A percentile compares a stretch with the other conserved stretches of the same genome.
Conservation (phyloP, 2,888 invertebrate genomes). For the Ferdinandea cuprea region DNA sequence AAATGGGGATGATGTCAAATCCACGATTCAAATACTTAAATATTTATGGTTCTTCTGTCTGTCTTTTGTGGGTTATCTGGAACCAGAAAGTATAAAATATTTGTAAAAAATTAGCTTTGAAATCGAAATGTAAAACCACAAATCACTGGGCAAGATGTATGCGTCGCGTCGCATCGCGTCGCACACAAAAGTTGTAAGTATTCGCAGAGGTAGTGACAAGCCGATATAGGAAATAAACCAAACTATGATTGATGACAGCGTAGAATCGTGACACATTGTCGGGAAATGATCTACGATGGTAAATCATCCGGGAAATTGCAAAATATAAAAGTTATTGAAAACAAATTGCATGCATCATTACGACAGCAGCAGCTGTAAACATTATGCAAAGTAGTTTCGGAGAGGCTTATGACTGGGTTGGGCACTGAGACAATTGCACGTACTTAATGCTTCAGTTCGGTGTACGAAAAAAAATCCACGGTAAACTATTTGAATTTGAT, state of each 20-base stretch:
- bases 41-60: conserved; percentile 63
- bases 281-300: conserved; percentile 43
- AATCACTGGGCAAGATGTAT: conserved; percentile 35
- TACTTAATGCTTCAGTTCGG: no score
- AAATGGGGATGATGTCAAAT: conserved; percentile 38
- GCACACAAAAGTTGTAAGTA: conserved; percentile 14
- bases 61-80: conserved; percentile 32
- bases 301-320: conserved; percentile 65
- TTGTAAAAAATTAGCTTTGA: conserved; percentile 32
- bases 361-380: conserved; percentile 7
- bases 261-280: conserved; percentile 41
- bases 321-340: conserved; percentile 50
- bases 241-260: conserved; percentile 66
- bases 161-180: background rate
- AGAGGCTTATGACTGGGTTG: background rate
- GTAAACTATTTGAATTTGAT: no score
- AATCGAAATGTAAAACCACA: conserved; percentile 39
- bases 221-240: conserved; percentile 39
- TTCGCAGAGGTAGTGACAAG: conserved; percentile 58
- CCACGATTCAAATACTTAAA: conserved; percentile 56
- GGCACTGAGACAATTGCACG: background rate
- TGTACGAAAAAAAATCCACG: no score
- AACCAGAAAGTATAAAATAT: conserved; percentile 29
- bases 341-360: conserved; percentile 55
- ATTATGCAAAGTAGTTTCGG: conserved; percentile 20